Percentiles rank a stretch among this genome's conserved stretches.
These are phyloP conservation scores for Himalopsyche tibetana DNA, from an alignment of 2,888 invertebrate genomes.

Conservation along the genomic window DNA sequence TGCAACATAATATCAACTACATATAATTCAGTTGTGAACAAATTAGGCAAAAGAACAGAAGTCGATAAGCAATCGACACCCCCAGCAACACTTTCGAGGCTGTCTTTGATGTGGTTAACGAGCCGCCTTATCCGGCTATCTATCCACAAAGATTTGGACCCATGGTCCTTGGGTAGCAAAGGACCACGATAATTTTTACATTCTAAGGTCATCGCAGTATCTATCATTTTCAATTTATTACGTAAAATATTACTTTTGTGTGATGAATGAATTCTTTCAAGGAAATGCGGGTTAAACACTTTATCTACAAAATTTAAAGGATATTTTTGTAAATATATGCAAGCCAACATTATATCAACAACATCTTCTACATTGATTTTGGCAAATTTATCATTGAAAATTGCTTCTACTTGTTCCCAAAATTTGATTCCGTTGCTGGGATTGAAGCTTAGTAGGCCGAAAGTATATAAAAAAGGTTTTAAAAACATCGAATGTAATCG, in stretches of 20 bases:
- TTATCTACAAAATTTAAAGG: conserved; percentile 79
- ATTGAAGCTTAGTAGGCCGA: conserved; percentile 79
- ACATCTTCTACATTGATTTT: conserved; percentile 78
- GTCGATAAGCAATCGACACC: conserved; percentile 74
- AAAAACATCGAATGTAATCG: conserved; percentile 76
- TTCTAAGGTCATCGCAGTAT: conserved; percentile 81
- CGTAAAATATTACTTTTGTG: conserved; percentile 72
- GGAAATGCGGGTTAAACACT: conserved; percentile 79
- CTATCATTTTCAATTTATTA: conserved; percentile 78
- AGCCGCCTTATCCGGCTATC: conserved; percentile 77
- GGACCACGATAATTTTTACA: conserved; percentile 78
- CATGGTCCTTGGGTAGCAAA: conserved; percentile 76
- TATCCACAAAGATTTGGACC: conserved; percentile 74
- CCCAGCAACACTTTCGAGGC: conserved; percentile 73
- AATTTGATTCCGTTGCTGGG: conserved; percentile 75
- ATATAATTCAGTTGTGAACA: conserved; percentile 78
- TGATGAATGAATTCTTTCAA: conserved; percentile 75
- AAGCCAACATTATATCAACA: conserved; percentile 80
- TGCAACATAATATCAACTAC: conserved; percentile 79
- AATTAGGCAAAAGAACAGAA: conserved; percentile 75
- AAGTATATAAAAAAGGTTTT: conserved; percentile 78
- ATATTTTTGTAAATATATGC: conserved; percentile 79
- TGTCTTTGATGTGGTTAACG: conserved; percentile 72
- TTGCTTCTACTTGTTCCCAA: conserved; percentile 77
- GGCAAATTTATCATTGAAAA: conserved; percentile 77